Conservation (phyloP, 2,797 vertebrate genomes). For the Brachymystax lenok region DNA sequence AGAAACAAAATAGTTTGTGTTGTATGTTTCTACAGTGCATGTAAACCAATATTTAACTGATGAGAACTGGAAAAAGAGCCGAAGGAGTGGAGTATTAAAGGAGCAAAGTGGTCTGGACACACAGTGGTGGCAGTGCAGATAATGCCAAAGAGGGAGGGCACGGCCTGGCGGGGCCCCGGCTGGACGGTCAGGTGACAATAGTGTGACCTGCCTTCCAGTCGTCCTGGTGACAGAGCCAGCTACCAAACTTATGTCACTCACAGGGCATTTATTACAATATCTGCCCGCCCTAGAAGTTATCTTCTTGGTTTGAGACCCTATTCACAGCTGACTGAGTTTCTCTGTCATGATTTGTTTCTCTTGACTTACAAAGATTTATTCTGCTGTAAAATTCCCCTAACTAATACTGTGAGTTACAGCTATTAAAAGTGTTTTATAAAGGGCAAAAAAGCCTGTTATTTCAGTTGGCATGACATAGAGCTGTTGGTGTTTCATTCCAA, state of each 20-base stretch:
- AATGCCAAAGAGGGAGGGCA: neutral
- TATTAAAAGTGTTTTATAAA: neutral
- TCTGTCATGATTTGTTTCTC: neutral
- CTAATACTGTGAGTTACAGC: neutral
- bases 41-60: neutral
- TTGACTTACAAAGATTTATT: neutral
- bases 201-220: neutral
- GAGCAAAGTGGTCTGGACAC: neutral
- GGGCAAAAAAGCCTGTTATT: neutral
- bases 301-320: neutral
- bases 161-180: neutral
- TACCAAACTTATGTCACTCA: neutral
- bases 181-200: neutral
- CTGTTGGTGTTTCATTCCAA: neutral
- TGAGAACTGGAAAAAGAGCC: neutral
- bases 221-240: neutral
- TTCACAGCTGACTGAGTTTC: slow-evolving; percentile 11
- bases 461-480: slow-evolving; percentile 2
- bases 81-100: neutral
- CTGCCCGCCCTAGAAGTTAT: neutral
- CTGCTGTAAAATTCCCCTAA: neutral
- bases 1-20: neutral
- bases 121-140: neutral
- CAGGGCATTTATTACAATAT: neutral
- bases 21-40: neutral